Base-by-base conservation (phyloP, 2,888 invertebrate genomes). In the Papilio demoleus region DNA sequence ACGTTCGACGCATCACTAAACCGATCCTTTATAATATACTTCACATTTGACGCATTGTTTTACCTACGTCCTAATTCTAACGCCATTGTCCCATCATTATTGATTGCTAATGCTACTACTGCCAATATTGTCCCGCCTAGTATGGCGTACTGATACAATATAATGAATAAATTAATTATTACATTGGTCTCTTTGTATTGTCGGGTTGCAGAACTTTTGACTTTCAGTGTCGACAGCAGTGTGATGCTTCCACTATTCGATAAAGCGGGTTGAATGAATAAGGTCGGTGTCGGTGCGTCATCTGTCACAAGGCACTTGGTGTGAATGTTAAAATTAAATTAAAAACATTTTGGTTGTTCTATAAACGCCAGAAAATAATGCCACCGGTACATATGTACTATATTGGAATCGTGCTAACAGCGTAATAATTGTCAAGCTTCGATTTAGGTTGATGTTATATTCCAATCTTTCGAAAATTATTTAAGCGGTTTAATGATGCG, bases 71-170 rank as follows among this genome's bases (percentile, higher is more conserved):
- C 90, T 87, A 88, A 88, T 87, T 88, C 81, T 79, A 79, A 84
- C 81, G 83, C 87, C 81, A 91, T 92, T 92, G 90, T 92, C 83
- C 81, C 76, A 71, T 68, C 76, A 84, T 85, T 87, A 88, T 86
- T 86, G 85, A 86, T 86, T 86, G 86, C 86, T 81, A 88, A 88
- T 87, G 87, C 87, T 81, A 81, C 74, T 81, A 81, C 74, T 79
- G 75, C 77, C 75, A 78, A 80, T 73, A 78, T 78, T 76, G 56
- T 69, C 86, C 76, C 78, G 78, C 83, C 83, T 78, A 79, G 82
- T 85, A 81, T 81, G 82, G 79, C 27, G 50, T 75, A 75, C 75
- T 74, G 77, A 70, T 60, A 47, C 63, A 61, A 50, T 50, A 60
- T 45, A 68, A 69, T 63, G 34, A 53, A 58, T 65, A 68, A 59